phyloP scores from a whole-genome alignment of 2,113 vertebrate species.

The Scalopus aquaticus region DNA sequence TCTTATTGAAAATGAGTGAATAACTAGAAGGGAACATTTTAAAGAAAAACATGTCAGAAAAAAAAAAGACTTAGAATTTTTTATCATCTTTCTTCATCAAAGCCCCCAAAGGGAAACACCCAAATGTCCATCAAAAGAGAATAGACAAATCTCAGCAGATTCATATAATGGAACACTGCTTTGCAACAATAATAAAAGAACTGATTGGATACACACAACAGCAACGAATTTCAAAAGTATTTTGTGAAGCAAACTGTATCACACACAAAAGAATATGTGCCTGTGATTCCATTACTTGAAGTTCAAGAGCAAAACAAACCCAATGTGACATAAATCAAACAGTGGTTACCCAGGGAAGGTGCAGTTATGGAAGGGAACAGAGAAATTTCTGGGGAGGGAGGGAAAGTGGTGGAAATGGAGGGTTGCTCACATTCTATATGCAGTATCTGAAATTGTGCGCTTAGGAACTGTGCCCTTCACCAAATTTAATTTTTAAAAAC shows the following conservation, averaged over 20 bases:
- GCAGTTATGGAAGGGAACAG: neutral
- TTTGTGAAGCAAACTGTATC: neutral
- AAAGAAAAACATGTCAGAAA: neutral
- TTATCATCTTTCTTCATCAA: conserved; percentile 46
- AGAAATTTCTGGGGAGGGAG: neutral
- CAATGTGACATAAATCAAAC: neutral
- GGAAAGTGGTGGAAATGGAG: neutral
- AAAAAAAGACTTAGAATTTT: neutral
- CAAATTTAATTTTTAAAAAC: neutral
- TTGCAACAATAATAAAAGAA: neutral
- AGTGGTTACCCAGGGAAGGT: neutral
- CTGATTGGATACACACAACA: neutral
- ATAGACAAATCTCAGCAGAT: neutral
- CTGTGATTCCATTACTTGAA: neutral
- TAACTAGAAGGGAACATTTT: neutral
- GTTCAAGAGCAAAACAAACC: neutral
- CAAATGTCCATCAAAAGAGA: neutral
- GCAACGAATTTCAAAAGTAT: neutral
- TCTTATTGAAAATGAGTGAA: conserved; percentile 57
- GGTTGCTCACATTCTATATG: neutral
- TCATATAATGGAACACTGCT: neutral
- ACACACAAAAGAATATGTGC: neutral
- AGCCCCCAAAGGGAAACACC: neutral
- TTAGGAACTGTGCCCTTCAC: neutral
- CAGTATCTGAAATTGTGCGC: neutral